Base-by-base conservation (phyloP, 1,140 invertebrate species). In the Papilio machaon region DNA sequence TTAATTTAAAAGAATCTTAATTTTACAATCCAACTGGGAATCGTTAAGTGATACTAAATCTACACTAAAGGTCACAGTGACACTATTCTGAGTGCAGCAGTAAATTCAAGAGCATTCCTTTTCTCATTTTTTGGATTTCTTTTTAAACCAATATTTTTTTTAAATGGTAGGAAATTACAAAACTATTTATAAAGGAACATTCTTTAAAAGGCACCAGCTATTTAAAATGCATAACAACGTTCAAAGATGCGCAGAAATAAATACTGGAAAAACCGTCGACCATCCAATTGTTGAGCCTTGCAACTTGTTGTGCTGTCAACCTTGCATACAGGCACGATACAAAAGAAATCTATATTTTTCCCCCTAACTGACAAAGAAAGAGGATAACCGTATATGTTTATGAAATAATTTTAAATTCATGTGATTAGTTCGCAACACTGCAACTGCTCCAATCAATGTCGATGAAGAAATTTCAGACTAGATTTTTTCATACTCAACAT, bases 181-280 rank as follows among this genome's bases (percentile, higher is more conserved):
- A 54, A 54, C 0, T 8, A 15, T 17, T 54, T 17, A 17, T 15
- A 54, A 54, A n/a, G 17, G 54, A 17, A 19, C 1, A 52, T 23
- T 70, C 30, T 70, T 17, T 38, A 70, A 70, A 70, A 38, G 30
- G 64, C 23, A 70, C 6, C 64, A 70, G 30, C 4, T 38, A 70
- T 11, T 70, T 70, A 70, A 70, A 70, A 70, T 70, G 64, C 64
- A 70, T 17, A 70, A 23, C 19, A 67, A 15, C 23, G 30, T 70
- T 38, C 30, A 15, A 35, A 70, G 64, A 70, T 70, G 64, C 13
- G 35, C 64, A 35, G 30, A 70, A 70, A 70, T 70, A 70, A 70
- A 70, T 13, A 70, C 13, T 70, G 64, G 64, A 70, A 70, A 70
- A 70, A 70, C 64, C 64, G 64, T 11, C 60, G 60, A 38, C 11